A percentile compares a stretch with the other conserved stretches of the same genome.
phyloP scores from a whole-genome alignment of 37 sponge, comb jelly and placozoan genomes.

The Theonella swinhoei region DNA sequence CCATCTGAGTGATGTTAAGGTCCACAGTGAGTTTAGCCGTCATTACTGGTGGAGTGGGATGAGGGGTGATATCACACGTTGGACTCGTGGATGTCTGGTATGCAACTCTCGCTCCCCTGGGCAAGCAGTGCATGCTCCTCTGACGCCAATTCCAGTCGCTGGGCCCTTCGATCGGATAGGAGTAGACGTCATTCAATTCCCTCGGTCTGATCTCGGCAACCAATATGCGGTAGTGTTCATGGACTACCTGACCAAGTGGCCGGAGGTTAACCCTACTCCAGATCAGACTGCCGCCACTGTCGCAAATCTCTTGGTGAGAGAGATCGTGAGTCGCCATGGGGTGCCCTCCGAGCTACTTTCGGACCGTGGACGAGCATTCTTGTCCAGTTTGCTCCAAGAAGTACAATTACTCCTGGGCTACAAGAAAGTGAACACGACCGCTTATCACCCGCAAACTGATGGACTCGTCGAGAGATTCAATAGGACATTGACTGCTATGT shows the following conservation, averaged over 20 bases:
- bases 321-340: conserved; percentile 24
- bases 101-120: conserved; percentile 34
- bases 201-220: no score
- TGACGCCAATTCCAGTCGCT: no score
- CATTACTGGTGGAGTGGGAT: conserved; percentile 68
- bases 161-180: no score
- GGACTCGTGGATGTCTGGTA: conserved; percentile 38
- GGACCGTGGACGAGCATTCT: conserved; percentile 2
- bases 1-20: no score
- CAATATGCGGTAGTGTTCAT: no score
- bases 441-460: conserved; percentile 26
- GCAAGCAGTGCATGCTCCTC: background rate
- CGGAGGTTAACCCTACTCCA: background rate
- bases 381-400: background rate
- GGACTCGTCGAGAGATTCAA: conserved; percentile 12
- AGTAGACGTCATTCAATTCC: no score
- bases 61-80: no score
- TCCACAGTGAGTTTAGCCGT: conserved; percentile 21
- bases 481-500: conserved; percentile 5
- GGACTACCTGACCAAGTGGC: no score
- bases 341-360: conserved; percentile 24
- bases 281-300: conserved; percentile 21
- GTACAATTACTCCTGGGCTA: background rate
- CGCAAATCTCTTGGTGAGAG: conserved; percentile 2
- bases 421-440: conserved; percentile 12